Base-by-base conservation (phyloP, 2,888 invertebrate genomes). In the Oeneis ivallda region DNA sequence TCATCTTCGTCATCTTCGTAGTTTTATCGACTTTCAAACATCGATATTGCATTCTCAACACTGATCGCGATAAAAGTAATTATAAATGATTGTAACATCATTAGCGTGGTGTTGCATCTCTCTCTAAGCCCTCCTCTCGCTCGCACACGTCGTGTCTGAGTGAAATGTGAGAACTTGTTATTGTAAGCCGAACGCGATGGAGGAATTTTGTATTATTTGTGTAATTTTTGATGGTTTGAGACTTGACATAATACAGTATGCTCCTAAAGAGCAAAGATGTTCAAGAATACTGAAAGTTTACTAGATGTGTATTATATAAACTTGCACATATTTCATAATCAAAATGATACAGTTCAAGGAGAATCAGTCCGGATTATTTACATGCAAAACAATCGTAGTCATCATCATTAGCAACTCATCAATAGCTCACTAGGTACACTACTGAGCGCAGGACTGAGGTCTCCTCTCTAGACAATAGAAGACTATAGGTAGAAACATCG, bases 41-140 rank as follows among this genome's bases (percentile, higher is more conserved):
- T 32, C n/a, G 26, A 52, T 26, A n/a, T 10, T 17, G 47, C 8
- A 2, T 52, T n/a, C 52, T 3, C 43, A 26, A 8, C 57, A 26
- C 57, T 57, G 43, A 32, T 5, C 13, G 53, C 54, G 13, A 41
- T 41, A 13, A 10, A 26, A 80, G 67, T 60, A 70, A 79, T 78
- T 72, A 76, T 74, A 72, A 77, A 79, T 75, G 76, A 77, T 72
- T 70, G 72, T 69, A 78, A 76, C 82, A 74, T 86, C 85, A 86
- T 86, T 86, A 85, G 79, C 74, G 75, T 70, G 37, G 62, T 34
- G 62, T 26, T 61, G 68, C 47, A 37, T 75, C 78, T 74, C 76
- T n/a, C 66, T 76, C 74, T 43, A 70, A 60, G 72, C 34, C 41
- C 1, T 19, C 13, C 11, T 76, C 76, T 73, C 73, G 17, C 64